Base-by-base conservation (phyloP, 2,797 vertebrate genomes). In the Mormyrops attenuatus region DNA sequence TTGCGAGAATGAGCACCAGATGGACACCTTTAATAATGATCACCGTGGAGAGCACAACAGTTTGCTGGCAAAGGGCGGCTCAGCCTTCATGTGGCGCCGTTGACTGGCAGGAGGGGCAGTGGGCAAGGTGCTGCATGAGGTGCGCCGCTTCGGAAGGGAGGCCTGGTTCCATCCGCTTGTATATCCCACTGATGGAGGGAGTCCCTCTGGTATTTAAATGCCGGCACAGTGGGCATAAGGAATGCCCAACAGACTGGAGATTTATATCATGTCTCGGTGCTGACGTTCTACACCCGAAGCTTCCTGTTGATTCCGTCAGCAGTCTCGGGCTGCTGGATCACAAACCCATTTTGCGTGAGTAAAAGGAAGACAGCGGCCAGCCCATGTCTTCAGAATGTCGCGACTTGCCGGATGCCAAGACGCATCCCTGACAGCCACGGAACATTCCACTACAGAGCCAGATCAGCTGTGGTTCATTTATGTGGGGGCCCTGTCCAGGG, bases 1-100 rank as follows among this genome's bases (percentile, higher is more conserved):
- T 63, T 22, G 49, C 30, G 88, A 87, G 49, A n/a, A 80, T 85
- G 89, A 89, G 17, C 86, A 90, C 91, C 92, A 93, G 93, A 93
- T 92, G 93, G 92, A 92, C 91, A 92, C 89, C 57, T 89, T 92
- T 93, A 93, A 92, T 94, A 93, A 94, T 92, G 89, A 94, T 93
- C 90, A 91, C 93, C 89, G 89, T 66, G 84, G 94, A 91, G 93
- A 94, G 90, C 91, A 91, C 90, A 90, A 92, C 91, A 91, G 90
- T 85, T 90, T 90, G 47, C 84, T 85, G 82, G 80, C 41, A 49
- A 38, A 85, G 13, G 15, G 20, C 15, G 11, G 15, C 50, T 55
- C 7, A 84, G 77, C 22, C 34, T 30, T n/a, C n/a, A n/a, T 30
- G 88, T 44, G 30, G 38, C 26, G 55, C 52, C 8, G 26, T 41